phyloP scores from a whole-genome alignment of 1,140 invertebrate species.

The Dendrolimus punctatus region DNA sequence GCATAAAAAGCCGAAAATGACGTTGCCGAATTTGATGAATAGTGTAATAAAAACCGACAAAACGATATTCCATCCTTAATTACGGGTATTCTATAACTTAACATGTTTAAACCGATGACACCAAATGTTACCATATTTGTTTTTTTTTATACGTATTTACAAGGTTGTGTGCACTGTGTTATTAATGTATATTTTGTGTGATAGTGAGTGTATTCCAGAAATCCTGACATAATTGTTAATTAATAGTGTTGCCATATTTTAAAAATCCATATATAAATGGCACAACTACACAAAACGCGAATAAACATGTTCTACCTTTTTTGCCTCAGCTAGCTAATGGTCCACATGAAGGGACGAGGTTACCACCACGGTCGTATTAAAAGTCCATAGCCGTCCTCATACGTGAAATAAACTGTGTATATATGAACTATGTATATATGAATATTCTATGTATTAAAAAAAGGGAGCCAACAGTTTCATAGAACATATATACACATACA shows the following conservation, averaged over 20 bases:
- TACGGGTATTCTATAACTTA: constrained; percentile 38
- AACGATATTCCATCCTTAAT: constrained; percentile 9
- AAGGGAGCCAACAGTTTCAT: too few species aligned
- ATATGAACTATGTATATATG: constrained; percentile 45
- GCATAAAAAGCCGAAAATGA: constrained; percentile 60
- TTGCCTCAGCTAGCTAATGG: too few species aligned
- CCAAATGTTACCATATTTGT: constrained; percentile 33
- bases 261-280: too few species aligned
- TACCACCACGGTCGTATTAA: too few species aligned
- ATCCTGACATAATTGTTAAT: too few species aligned
- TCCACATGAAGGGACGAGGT: too few species aligned
- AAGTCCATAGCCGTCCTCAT: too few species aligned
- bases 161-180: constrained; percentile 43
- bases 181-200: constrained; percentile 14
- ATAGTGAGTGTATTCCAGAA: too few species aligned
- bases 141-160: constrained; percentile 14
- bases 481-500: too few species aligned
- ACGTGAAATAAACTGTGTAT: constrained; percentile 4
- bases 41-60: constrained; percentile 12
- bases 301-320: too few species aligned
- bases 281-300: too few species aligned
- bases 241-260: too few species aligned
- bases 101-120: constrained; percentile 21
- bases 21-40: constrained; percentile 60
- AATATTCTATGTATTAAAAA: constrained; percentile 8